Evolutionary conservation across 1,140 invertebrate genomes (phyloP).

Genomic region (Nautilus pompilius): DNA sequence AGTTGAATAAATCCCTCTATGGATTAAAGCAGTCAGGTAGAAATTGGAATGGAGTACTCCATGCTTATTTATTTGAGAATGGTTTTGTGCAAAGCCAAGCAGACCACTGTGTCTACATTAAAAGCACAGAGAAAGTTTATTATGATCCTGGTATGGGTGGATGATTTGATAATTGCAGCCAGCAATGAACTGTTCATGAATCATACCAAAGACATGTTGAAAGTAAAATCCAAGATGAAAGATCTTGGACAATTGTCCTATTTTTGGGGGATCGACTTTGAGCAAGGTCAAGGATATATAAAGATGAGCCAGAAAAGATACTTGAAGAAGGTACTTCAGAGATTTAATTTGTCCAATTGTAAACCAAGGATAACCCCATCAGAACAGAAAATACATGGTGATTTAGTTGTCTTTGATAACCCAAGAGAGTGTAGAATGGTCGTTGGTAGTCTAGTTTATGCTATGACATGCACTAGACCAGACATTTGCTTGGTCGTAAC

Average conservation of each 20-base stretch:
- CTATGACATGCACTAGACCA: too few species aligned
- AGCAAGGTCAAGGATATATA: too few species aligned
- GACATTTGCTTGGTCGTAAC: too few species aligned
- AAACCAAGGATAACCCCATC: too few species aligned
- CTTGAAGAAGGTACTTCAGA: too few species aligned
- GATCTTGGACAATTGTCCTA: constrained; percentile 2
- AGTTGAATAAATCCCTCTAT: too few species aligned
- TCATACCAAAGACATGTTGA: constrained; percentile 7
- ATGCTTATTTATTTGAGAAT: neutral
- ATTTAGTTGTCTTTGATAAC: too few species aligned
- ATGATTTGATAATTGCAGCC: constrained; percentile 8
- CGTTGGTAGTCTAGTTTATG: too few species aligned
- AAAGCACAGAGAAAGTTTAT: neutral
- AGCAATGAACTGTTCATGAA: neutral
- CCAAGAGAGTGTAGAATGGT: too few species aligned
- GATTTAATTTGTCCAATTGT: neutral
- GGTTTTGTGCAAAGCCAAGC: neutral
- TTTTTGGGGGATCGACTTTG: constrained; percentile 1
- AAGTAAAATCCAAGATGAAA: constrained; percentile 4
- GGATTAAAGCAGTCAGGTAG: constrained; percentile 8
- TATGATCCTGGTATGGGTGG: constrained; percentile 8
- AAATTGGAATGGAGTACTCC: constrained; percentile 1
- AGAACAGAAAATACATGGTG: too few species aligned
- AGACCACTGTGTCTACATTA: constrained; percentile 3
- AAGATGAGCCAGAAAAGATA: too few species aligned